Evolutionary conservation across 2,888 invertebrate genomes (phyloP), one percentile per base, ranked within the genome.

Genomic region (Leucania comma): DNA sequence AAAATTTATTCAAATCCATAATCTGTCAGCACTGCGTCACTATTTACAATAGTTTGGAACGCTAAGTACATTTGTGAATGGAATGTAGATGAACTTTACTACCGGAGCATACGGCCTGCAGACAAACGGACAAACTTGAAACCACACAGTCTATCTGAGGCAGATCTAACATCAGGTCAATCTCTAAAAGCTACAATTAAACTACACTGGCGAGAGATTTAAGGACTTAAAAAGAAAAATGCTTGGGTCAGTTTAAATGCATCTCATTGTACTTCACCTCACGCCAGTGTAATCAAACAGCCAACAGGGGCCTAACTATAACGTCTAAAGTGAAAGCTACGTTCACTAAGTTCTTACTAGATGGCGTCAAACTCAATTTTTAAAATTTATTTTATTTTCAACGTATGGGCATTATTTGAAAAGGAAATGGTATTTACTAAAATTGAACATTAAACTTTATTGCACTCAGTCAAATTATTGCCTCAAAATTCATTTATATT

Each of bases 1-100:
- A 94, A 92, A 91, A 92, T 94, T 94, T 94, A 95, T 93, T 95
- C 93, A 94, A 95, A 94, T 95, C 93, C 92, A 89, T 92, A 92
- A 92, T 92, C 91, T 90, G 93, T 91, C 90, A 90, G 90, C 89
- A 88, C 92, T 91, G 90, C 88, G 87, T 90, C 88, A 90, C 91
- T 91, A 93, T 93, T 90, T 93, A 95, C 93, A 93, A 90, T 87
- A 87, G 84, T 89, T 90, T 90, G 88, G 90, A 93, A 92, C 89
- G 88, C 92, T 93, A 94, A 93, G 92, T 94, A 95, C 93, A 91
- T 70, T 68, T 59, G 70, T 78, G 80, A 82, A 74, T 89, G 90
- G 90, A 90, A 90, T 90, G 90, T 90, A 72, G 59, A 59, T 80
- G 67, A 80, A 79, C 68, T 81, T 66, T 75, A 74, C 64, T 71